A percentile compares a stretch with the other conserved stretches of the same genome.
Conservation (phyloP, 2,113 vertebrate species). For the Spilogale gracilis region DNA sequence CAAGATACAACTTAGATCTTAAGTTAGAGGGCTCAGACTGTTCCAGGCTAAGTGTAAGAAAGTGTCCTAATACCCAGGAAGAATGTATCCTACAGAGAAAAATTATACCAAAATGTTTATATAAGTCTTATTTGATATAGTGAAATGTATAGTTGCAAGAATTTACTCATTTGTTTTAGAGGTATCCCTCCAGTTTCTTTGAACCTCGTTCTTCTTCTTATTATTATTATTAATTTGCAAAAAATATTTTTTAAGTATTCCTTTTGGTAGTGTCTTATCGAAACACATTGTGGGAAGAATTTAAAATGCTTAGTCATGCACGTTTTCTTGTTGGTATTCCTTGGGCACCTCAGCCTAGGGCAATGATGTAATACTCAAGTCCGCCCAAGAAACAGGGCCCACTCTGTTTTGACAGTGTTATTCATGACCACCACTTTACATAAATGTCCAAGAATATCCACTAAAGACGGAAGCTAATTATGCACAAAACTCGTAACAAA, state of each 20-base stretch:
- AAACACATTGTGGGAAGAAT: conserved; percentile 52
- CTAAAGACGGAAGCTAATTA: conserved; percentile 44
- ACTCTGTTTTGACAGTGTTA: conserved; percentile 68
- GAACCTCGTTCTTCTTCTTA: neutral
- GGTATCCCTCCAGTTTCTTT: neutral
- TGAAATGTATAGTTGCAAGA: conserved; percentile 1
- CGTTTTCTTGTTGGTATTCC: conserved; percentile 70
- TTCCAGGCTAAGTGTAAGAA: neutral
- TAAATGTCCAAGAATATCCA: conserved; percentile 54
- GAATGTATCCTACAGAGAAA: neutral
- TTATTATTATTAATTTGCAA: neutral
- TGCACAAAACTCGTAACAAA: conserved; percentile 29
- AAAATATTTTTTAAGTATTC: conserved; percentile 10
- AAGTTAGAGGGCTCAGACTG: neutral
- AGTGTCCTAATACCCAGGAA: neutral
- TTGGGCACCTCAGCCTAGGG: neutral
- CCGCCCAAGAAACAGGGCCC: conserved; percentile 61
- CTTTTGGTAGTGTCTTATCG: neutral
- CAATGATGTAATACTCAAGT: conserved; percentile 58
- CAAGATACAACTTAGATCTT: neutral
- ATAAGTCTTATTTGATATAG: neutral
- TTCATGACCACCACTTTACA: conserved; percentile 65
- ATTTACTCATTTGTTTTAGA: conserved; percentile 1
- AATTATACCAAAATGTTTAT: neutral
- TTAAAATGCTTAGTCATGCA: conserved; percentile 68